Evolutionary conservation across 2,888 invertebrate species (phyloP), one percentile per base, ranked within the genome.

Genomic region (Nebria salina): DNA sequence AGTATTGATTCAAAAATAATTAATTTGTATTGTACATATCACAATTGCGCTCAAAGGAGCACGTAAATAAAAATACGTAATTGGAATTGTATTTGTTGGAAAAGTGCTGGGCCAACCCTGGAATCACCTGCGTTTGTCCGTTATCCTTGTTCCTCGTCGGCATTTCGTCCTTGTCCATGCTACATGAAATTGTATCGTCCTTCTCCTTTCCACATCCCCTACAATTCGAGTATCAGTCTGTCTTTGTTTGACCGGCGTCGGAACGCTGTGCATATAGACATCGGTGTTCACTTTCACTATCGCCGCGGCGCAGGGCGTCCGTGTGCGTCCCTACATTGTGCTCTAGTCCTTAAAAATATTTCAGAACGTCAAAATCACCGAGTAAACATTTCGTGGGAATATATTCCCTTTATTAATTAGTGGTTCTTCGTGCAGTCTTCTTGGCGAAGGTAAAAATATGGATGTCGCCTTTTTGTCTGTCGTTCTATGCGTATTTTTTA

Each of bases 221-320:
- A 34, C 70, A 70, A 13, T 20, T 26, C 70, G 11, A 8, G 11
- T 54, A 54, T 68, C 42, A 65, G 42, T 68, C 76, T 68, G 43
- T 76, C 70, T 43, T 25, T 64, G 75, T 75, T 41, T 75, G 75
- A 54, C 54, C 13, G 54, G 54, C 54, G 54, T 54, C 54, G 8
- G 54, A 13, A 8, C 13, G 54, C 54, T 54, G 54, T 54, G 54
- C 54, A 54, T 54, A 13, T 13, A 54, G 54, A 54, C 54, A 13
- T 54, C 13, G 54, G 54, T 54, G 54, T 54, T 70, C 70, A 79
- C 79, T 79, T 54, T 79, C 79, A 26, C 79, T 79, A 42, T 65
- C 79, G 79, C 54, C 74, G 79, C 74, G 79, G 15, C 42, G 73
- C 73, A 15, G 42, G 42, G 79, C 79, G 79, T 68, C 79, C 68